A percentile compares a stretch with the other conserved stretches of the same genome.
These are phyloP conservation scores for Cynocephalus volans DNA, from an alignment of 2,113 vertebrate genomes.

Conservation along the genomic window DNA sequence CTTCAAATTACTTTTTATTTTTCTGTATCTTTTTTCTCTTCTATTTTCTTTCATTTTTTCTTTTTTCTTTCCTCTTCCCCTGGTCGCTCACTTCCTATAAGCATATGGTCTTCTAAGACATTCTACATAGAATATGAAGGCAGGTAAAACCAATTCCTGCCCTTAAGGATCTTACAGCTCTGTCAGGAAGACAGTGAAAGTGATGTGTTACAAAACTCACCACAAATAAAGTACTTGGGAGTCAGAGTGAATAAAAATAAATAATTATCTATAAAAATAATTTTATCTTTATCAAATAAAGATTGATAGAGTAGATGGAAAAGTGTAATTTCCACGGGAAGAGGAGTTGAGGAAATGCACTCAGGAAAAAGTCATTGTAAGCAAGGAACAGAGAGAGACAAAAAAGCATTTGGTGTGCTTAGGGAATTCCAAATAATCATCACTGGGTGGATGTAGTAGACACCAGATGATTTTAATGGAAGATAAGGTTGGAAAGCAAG, in stretches of 20 bases:
- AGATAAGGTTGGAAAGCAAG: conserved; percentile 41
- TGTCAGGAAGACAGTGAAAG: background rate
- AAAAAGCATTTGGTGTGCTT: background rate
- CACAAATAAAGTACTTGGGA: conserved; percentile 37
- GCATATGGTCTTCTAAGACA: background rate
- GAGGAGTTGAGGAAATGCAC: conserved; percentile 14
- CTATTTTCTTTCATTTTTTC: conserved; percentile 12
- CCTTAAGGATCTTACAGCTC: background rate
- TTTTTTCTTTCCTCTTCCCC: background rate
- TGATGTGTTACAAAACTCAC: conserved; percentile 25
- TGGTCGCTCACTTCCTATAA: background rate
- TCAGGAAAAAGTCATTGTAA: background rate
- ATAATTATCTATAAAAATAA: background rate
- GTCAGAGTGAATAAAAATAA: conserved; percentile 55
- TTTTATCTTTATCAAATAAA: background rate
- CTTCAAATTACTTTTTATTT: conserved; percentile 13
- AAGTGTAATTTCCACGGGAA: background rate
- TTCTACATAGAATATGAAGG: background rate
- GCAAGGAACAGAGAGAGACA: background rate
- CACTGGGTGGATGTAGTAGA: background rate
- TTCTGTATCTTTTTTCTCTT: background rate
- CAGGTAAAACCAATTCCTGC: conserved; percentile 18
- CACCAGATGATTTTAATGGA: background rate
- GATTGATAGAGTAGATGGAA: background rate
- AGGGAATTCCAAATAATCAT: conserved; percentile 35